Evolutionary conservation across 2,888 invertebrate genomes (phyloP), one percentile per base, ranked within the genome.

Genomic region (Furcula furcula): DNA sequence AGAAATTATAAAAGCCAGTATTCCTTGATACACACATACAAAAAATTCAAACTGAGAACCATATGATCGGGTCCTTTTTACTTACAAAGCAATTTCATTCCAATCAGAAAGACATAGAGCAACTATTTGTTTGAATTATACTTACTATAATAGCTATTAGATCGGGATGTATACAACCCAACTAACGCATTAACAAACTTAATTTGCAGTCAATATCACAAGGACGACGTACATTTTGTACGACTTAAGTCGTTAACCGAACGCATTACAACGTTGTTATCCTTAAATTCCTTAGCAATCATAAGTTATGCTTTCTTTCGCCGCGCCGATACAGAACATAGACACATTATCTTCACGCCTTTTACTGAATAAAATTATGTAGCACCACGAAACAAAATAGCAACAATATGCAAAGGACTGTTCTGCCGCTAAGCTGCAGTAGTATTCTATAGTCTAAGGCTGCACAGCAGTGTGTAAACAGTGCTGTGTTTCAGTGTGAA

Each of bases 31-130:
- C 69, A 72, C 65, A 69, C 61, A 55, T 46, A 38, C 40, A 56
- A 42, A 46, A 60, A 56, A 72, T 80, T 76, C 72, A 75, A 68
- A 72, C 64, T 74, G 66, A 72, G 41, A 77, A 79, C 73, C 81
- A 82, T 80, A 80, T 82, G 82, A 63, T 57, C 42, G 48, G 31
- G 29, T 39, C 11, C 7, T 6, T 16, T 18, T 69, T 28, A 20
- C 33, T 23, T n/a, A 27, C 2, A 52, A 33, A 18, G 12, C 3
- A 62, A 46, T 39, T 13, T 38, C 0, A 34, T 38, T 56, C 40
- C 40, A 59, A 55, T n/a, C 0, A 0, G 0, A 0, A 0, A 0
- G 0, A 0, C 0, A 14, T 49, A 59, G 40, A 32, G 36, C n/a
- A n/a, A n/a, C n/a, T n/a, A n/a, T n/a, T n/a, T n/a, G n/a, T n/a